Conservation (phyloP, 1,140 invertebrate species). For the Megathymus violae region DNA sequence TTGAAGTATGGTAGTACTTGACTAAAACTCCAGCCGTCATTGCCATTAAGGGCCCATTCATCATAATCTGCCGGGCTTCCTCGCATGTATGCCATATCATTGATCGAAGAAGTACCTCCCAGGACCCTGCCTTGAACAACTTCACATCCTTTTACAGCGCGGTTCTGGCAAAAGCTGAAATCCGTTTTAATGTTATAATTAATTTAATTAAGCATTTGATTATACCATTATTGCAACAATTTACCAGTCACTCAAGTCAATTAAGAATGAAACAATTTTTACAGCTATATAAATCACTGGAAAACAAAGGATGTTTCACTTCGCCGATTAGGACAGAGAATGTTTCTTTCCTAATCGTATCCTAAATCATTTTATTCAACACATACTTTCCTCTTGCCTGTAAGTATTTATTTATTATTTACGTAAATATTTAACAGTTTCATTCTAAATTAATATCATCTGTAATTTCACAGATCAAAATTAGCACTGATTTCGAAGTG, state of each 20-base stretch:
- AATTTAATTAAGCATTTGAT: conserved; percentile 14
- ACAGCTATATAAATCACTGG: too few species aligned
- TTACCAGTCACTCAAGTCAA: neutral
- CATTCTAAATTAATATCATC: too few species aligned
- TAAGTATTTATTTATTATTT: too few species aligned
- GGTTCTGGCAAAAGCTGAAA: conserved; percentile 73
- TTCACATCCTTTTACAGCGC: conserved; percentile 59
- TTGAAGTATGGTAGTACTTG: conserved; percentile 89
- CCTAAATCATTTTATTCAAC: too few species aligned
- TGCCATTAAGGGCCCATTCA: conserved; percentile 86
- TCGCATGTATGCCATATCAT: conserved; percentile 92
- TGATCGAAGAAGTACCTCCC: conserved; percentile 91
- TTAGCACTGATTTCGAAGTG: too few species aligned
- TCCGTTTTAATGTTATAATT: conserved; percentile 16
- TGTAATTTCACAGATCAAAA: too few species aligned
- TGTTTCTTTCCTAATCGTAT: too few species aligned
- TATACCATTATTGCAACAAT: conserved; percentile 62
- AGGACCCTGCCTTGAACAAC: conserved; percentile 86
- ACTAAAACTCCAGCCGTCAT: conserved; percentile 87
- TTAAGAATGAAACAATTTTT: conserved; percentile 9
- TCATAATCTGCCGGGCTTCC: conserved; percentile 89
- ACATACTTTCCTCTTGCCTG: neutral
- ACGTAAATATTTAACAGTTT: too few species aligned
- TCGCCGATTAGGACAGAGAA: conserved; percentile 18
- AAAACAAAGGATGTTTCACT: conserved; percentile 17